Base-by-base conservation (phyloP, 1,140 invertebrate genomes). In the Trissolcus basalis region DNA sequence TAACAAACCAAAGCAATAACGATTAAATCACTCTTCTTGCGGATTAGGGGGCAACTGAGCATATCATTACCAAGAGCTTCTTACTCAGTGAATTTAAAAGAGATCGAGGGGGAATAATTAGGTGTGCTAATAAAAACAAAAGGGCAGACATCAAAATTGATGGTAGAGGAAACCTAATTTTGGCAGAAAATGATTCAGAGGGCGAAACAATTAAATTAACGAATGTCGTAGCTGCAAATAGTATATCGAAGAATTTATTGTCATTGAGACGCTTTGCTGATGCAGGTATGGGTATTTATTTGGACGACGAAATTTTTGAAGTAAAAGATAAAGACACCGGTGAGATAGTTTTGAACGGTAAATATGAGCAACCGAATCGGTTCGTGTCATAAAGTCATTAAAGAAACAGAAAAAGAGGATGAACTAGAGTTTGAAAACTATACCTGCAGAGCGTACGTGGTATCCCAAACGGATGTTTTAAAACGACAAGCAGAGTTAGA, bases 191-290 rank as follows among this genome's bases (percentile, higher is more conserved):
- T 43, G 32, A 9, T 12, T 13, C 27, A 12, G 8, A 51, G 4
- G 19, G 32, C 35, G n/a, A 35, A 16, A 19, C 1, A 10, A 53
- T 59, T 19, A 44, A 47, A 49, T 56, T 49, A 12, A 10, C 3
- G 19, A 53, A 71, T 35, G 60, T 77, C 4, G 60, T 76, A n/a
- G 68, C 45, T 14, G 67, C 67, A 6, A 51, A 51, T 39, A 47
- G 36, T 60, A 14, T 69, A n/a, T 65, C 63, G 15, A 51, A 73
- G 32, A 79, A 79, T 59, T 53, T 79, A 12, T 19, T 79, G 13
- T 77, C 73, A 39, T 15, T 79, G 7, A 41, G 73, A 50, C 65
- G 64, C 39, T 76, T 79, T 53, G 68, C 49, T 33, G 69, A 67
- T 43, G 59, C 51, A 11, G 54, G 41, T 32, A 36, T 58, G 15